Base-by-base conservation (phyloP, 2,888 invertebrate genomes). In the Allolobophora icterica region DNA sequence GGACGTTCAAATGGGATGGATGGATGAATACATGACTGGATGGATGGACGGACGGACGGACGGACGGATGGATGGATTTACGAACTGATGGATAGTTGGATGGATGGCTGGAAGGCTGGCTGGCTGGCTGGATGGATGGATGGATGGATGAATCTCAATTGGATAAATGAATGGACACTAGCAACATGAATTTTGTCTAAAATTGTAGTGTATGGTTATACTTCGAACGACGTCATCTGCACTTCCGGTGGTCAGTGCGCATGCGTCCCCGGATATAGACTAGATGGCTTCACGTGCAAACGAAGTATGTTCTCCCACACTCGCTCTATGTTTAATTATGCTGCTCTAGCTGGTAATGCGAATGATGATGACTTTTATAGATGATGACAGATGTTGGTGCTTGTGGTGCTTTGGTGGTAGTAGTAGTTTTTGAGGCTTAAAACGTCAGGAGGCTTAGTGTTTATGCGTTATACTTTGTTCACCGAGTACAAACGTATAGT, bases 171-270 rank as follows among this genome's bases (percentile, higher is more conserved):
- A 52, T 24, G 52, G 52, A 52, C 13, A 17, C 13, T 21, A 52
- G 1, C n/a, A n/a, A 11, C 0, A n/a, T 71, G n/a, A 71, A n/a
- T 71, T 13, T 30, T n/a, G n/a, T 71, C n/a, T 71, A n/a, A 13
- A 52, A 71, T 71, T 71, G 71, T n/a, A 71, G 71, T 71, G n/a
- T 71, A 71, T 71, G 71, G 71, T 71, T 71, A 71, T 71, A 71
- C 71, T 30, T 0, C 71, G 30, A 71, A 71, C 13, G 71, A 71
- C 71, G 71, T 71, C 71, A n/a, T 71, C 71, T 71, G 71, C 71
- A 71, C 71, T 71, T 71, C 71, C 71, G 71, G n/a, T 71, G 71
- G 71, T 71, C 71, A 71, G 71, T 71, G 71, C 71, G 71, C 71
- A 71, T 71, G 71, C n/a, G 71, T 71, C 71, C 0, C 30, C 30